Conservation (phyloP, 2,888 invertebrate genomes). For the Branchipolynoe longqiensis region DNA sequence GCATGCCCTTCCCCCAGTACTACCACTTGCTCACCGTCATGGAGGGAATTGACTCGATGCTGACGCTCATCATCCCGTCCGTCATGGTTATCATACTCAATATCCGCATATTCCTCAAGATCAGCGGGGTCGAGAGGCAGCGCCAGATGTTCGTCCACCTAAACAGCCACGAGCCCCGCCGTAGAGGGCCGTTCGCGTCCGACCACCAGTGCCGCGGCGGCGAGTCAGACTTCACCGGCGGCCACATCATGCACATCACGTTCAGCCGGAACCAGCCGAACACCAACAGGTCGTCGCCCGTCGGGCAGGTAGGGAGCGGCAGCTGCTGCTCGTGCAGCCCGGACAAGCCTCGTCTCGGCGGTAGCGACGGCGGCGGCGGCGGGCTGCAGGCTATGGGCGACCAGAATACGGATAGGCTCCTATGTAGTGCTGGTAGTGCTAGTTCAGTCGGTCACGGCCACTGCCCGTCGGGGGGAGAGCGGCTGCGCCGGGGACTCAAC, state of each 20-base stretch:
- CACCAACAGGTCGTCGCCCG: background rate
- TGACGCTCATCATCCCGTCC: conserved; percentile 61
- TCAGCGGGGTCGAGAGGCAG: conserved; percentile 11
- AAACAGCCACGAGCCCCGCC: conserved; percentile 9
- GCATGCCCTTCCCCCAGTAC: conserved; percentile 59
- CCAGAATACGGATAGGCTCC: conserved; percentile 6
- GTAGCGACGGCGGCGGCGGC: conserved; percentile 33
- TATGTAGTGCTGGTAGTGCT: no score
- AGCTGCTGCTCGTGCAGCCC: background rate
- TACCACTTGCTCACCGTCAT: conserved; percentile 46
- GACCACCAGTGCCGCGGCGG: background rate
- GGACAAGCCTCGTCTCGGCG: background rate
- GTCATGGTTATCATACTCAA: conserved; percentile 58
- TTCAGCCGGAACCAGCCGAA: background rate
- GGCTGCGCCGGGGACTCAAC: no score
- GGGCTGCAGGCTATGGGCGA: conserved; percentile 27
- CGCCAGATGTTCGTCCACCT: conserved; percentile 24
- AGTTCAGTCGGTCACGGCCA: background rate
- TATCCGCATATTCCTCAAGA: conserved; percentile 59
- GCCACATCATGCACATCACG: conserved; percentile 28
- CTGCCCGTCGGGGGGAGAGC: no score
- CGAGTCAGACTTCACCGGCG: background rate
- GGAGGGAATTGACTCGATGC: conserved; percentile 35
- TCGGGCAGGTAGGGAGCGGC: background rate
- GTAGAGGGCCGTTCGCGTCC: background rate